These are phyloP conservation scores for Diorhabda sublineata DNA, from an alignment of 1,140 invertebrate genomes.

Conservation along the genomic window DNA sequence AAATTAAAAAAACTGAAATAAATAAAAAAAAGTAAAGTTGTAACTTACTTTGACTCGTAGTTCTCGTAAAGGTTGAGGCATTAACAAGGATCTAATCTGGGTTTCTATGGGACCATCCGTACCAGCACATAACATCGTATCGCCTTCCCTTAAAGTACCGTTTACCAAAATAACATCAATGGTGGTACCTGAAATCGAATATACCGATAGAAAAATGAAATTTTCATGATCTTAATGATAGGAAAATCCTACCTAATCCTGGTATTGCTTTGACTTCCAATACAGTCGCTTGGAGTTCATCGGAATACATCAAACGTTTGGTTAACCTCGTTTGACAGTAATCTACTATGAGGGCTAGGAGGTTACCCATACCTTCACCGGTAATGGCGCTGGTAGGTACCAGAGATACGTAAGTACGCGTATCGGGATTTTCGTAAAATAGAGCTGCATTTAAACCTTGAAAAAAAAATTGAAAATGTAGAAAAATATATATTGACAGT, in stretches of 20 bases:
- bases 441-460: constrained; percentile 80
- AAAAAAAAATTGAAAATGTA: neutral
- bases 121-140: constrained; percentile 92
- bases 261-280: constrained; percentile 98
- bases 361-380: constrained; percentile 97
- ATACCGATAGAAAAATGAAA: neutral
- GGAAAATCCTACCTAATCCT: constrained; percentile 58
- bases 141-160: constrained; percentile 86
- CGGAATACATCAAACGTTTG: constrained; percentile 86
- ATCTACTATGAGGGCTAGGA: constrained; percentile 89
- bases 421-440: constrained; percentile 95
- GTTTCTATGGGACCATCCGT: constrained; percentile 98
- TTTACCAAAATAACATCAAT: constrained; percentile 99
- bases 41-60: constrained; percentile 85
- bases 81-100: constrained; percentile 92
- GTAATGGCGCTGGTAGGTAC: constrained; percentile 97
- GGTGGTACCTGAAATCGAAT: constrained; percentile 75
- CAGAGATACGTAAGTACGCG: constrained; percentile 87
- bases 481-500: too few relatives aligned
- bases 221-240: too few relatives aligned
- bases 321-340: constrained; percentile 87
- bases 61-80: constrained; percentile 97
- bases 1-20: too few relatives aligned
- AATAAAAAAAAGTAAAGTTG: neutral
- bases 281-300: constrained; percentile 95